phyloP scores from a whole-genome alignment of 2,888 invertebrate species.

The Aphrophora alni region DNA sequence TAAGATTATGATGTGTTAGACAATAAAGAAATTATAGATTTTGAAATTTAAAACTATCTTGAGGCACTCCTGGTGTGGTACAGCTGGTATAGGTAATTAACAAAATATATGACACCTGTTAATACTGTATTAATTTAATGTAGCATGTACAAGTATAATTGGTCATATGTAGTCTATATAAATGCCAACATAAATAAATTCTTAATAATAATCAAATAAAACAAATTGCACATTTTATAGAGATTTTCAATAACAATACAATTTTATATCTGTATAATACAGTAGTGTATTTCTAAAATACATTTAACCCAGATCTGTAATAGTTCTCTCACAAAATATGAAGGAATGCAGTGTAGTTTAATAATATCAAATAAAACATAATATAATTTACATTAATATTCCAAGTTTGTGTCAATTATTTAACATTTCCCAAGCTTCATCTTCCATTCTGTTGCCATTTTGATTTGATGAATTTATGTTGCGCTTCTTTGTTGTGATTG shows the following conservation, averaged over 20 bases:
- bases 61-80: too few species aligned
- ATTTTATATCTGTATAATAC: neutral
- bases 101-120: neutral
- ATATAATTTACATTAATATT: neutral
- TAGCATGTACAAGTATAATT: neutral
- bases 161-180: neutral
- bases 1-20: too few species aligned
- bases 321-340: neutral
- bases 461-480: slow-evolving; percentile 47
- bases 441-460: slow-evolving; percentile 59
- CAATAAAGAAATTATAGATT: too few species aligned
- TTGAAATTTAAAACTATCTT: too few species aligned
- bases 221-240: too few species aligned
- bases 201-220: neutral
- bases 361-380: neutral
- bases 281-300: neutral
- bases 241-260: too few species aligned
- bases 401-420: slow-evolving; percentile 33
- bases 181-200: neutral
- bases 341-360: neutral
- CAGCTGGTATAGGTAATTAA: neutral
- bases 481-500: slow-evolving; percentile 52
- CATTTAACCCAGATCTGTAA: neutral
- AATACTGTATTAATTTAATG: neutral
- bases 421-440: slow-evolving; percentile 56